Base-by-base conservation (phyloP, 2,888 invertebrate species). In the Lysandra coridon region DNA sequence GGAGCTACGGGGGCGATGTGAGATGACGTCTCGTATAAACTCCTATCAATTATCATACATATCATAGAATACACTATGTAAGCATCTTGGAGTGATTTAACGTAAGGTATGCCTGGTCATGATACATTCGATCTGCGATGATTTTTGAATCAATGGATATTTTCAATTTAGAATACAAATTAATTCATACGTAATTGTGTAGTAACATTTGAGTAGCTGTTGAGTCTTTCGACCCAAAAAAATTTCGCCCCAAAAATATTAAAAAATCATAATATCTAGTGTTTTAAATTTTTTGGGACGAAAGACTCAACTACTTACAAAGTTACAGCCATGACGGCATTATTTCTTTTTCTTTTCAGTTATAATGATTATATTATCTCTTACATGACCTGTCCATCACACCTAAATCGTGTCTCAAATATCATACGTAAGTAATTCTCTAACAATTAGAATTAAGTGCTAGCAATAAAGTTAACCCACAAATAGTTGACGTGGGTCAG, bases 401-500 rank as follows among this genome's bases (percentile, higher is more conserved):
- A 4, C 4, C 17, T 44, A 74, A 49, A 74, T 49, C 49, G 6
- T 44, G 74, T 62, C 62, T 62, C n/a, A 53, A 17, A 57, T 17
- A 17, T 57, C 57, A 57, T 57, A 17, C 49, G 10, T 14, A 57
- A 57, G 17, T 62, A 7, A 62, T 62, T 62, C n/a, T 5, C 23
- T 23, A 2, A 62, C n/a, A 62, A 64, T 64, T 64, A 64, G 23
- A 64, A 73, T 73, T 37, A 73, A 73, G 73, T 73, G 73, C 40
- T 40, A 74, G 30, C 74, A 44, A 69, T 69, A 57, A 76, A 76
- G 57, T 57, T 53, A 33, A 53, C 30, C 57, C 33, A 69, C 69
- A 69, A 76, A 76, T 76, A 76, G 53, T 76, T 57, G 57, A 75
- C 49, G 53, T 57, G 76, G 76, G 76, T 76, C 57, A 2, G 75